phyloP scores from a whole-genome alignment of 2,888 invertebrate species.

The Bellardia bayeri region DNA sequence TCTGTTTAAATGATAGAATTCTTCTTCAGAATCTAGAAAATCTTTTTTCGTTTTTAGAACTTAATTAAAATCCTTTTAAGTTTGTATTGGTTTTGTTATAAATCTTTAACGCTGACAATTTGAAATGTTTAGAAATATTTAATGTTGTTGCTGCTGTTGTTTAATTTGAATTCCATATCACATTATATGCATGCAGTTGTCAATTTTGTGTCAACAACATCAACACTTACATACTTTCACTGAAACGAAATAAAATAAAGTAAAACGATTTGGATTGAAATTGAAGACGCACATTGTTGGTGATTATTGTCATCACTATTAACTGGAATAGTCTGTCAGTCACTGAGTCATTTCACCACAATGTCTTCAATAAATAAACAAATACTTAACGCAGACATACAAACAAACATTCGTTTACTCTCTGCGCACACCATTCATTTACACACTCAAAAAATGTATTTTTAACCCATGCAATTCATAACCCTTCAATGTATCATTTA shows the following conservation, averaged over 20 bases:
- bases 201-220: conserved; percentile 65
- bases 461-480: conserved; percentile 55
- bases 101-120: conserved; percentile 56
- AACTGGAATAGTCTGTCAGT: conserved; percentile 61
- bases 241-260: conserved; percentile 49
- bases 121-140: conserved; percentile 13
- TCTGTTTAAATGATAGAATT: background rate
- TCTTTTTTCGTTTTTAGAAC: conserved; percentile 15
- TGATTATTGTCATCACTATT: conserved; percentile 69
- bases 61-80: conserved; percentile 68
- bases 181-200: conserved; percentile 69
- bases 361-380: conserved; percentile 70
- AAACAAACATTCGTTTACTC: conserved; percentile 35
- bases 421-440: conserved; percentile 6
- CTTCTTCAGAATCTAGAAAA: conserved; percentile 26
- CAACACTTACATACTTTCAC: conserved; percentile 66
- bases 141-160: conserved; percentile 18
- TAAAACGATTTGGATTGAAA: conserved; percentile 44
- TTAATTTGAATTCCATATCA: conserved; percentile 22
- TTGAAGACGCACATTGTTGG: conserved; percentile 51
- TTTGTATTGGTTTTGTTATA: conserved; percentile 46
- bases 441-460: conserved; percentile 25
- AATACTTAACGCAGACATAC: conserved; percentile 53
- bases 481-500: conserved; percentile 71
- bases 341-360: conserved; percentile 59